phyloP scores from a whole-genome alignment of 2,888 invertebrate genomes.

The Amiota mariae region DNA sequence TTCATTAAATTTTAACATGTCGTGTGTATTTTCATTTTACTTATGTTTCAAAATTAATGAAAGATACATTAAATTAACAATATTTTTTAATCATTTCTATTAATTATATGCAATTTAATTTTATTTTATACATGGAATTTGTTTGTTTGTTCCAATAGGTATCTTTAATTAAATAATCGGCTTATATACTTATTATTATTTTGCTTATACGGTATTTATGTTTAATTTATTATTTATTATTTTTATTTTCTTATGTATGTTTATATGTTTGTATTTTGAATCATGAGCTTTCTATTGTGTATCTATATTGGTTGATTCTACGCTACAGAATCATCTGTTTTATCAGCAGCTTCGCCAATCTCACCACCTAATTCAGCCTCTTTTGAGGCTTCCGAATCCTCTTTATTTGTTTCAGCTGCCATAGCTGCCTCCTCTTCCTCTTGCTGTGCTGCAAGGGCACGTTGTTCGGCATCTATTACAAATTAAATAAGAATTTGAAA shows the following conservation, averaged over 20 bases:
- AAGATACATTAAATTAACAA: no score
- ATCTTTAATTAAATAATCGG: no score
- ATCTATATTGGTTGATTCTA: conserved; percentile 12
- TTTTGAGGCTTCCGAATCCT: not conserved
- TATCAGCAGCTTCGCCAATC: conserved; percentile 30
- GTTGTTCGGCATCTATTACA: conserved; percentile 63
- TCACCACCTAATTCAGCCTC: conserved; percentile 45
- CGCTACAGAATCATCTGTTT: not conserved
- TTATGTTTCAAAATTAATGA: no score
- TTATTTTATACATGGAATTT: conserved; percentile 5
- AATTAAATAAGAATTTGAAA: no score
- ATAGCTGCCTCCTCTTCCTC: conserved; percentile 43
- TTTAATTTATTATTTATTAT: no score
- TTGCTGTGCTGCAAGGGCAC: conserved; percentile 60
- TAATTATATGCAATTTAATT: not conserved
- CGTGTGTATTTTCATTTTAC: no score
- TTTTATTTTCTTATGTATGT: not conserved
- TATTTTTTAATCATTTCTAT: no score
- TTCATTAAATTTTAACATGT: no score
- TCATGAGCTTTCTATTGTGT: conserved; percentile 17
- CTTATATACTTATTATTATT: not conserved
- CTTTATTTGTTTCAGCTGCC: conserved; percentile 38
- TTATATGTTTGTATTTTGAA: not conserved
- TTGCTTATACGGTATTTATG: not conserved
- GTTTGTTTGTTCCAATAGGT: not conserved